Base-by-base conservation (phyloP, 1,140 invertebrate genomes). In the Drosophila seguyi region DNA sequence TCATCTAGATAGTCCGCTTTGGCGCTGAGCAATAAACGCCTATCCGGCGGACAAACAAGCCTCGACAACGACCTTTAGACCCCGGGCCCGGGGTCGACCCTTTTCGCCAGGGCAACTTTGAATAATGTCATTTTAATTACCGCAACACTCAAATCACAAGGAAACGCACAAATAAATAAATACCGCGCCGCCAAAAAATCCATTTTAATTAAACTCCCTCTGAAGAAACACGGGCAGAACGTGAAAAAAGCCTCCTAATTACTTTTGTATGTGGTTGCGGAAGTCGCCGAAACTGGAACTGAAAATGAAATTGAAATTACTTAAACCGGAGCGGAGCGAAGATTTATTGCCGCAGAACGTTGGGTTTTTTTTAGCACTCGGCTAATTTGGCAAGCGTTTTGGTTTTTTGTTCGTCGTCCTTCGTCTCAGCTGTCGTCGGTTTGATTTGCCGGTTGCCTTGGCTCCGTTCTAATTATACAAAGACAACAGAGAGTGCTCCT, bases 71-170 rank as follows among this genome's bases (percentile, higher is more conserved):
- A 50, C 60, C 74, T 68, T 82, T 66, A n/a, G 76, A 29, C 53
- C 45, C 36, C 38, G 39, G 6, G 6, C 56, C 36, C 59, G 13
- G 31, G 55, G 18, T 29, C 59, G 71, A 73, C 78, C 75, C 76
- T 79, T 80, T 88, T 83, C 22, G 22, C 36, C 52, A 38, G 56
- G 44, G 56, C 36, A 61, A 80, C 61, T 72, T 85, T 90, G 78
- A 90, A 85, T 90, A 90, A 90, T 90, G 85, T 90, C 86, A 80
- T 90, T 90, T 90, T 90, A 90, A 90, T 90, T 90, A 90, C 85
- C 86, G 67, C 86, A 79, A 79, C 79, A 85, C 75, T 81, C 58
- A 69, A 57, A 65, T 81, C 69, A 68, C 56, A 76, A 73, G 57
- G 42, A 69, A 66, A 66, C 44, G 65, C 22, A 73, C 60, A 52